Evolutionary conservation across 2,113 vertebrate genomes (phyloP), one percentile per base, ranked within the genome.

Genomic region (Anarrhichthys ocellatus): DNA sequence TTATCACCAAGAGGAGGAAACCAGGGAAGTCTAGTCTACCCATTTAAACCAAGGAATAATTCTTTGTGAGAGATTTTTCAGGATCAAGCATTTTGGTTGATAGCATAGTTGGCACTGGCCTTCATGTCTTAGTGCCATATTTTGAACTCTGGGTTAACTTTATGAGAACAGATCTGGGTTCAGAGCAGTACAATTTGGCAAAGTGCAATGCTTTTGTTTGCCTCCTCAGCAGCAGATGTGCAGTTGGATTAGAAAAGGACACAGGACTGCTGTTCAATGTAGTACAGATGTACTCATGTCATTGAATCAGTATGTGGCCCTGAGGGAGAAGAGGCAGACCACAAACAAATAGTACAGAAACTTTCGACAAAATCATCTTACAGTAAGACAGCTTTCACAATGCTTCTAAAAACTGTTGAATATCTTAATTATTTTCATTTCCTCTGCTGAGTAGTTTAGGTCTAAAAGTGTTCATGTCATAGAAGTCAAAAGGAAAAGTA

Each of bases 271-370:
- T 84, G 87, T 86, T 92, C 81, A 91, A 89, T 91, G 88, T 89
- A 89, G 85, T 87, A 84, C 93, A 94, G 93, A 94, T 94, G 93
- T 91, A 91, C 73, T 91, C 89, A 85, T 92, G 89, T 92, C 93
- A 93, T 66, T 87, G 89, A 91, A 92, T 92, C 87, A 94, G 85
- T 93, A 93, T 94, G 92, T 89, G 83, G 78, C 78, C 84, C 70
- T 42, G n/a, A 20, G 90, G 88, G 86, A 81, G 50, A 79, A 62
- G 67, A 64, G 82, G 85, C 77, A 87, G 82, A 88, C 85, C 82
- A 80, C 84, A 92, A 93, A 91, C 87, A 92, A 92, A 91, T 62
- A 82, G 69, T n/a, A 78, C 80, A 82, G 81, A 85, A 83, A 78
- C 40, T 8, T 76, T 82, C 72, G 61, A 58, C 38, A 83, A 81